Evolutionary conservation across 2,888 invertebrate genomes (phyloP), one percentile per base, ranked within the genome.

Genomic region (Gymnosoma rotundatum): DNA sequence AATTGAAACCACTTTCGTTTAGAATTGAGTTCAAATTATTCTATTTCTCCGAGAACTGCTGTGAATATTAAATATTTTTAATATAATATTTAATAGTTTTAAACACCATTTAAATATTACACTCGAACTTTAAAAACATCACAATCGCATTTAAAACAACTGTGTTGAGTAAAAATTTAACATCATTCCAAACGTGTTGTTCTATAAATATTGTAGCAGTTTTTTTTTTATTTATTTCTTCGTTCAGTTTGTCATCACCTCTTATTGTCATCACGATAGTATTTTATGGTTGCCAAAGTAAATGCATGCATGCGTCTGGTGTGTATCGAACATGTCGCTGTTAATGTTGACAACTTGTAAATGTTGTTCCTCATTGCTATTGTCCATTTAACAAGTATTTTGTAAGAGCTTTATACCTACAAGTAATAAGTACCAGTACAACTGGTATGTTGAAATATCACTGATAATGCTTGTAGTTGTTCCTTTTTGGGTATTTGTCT

Each of bases 261-360:
- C 69, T 84, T 69, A 84, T 84, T 76, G 78, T 69, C 76, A 63
- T 78, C 52, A 80, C 76, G 54, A 60, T 56, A 67, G 52, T 61
- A 50, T 21, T 52, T 18, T 67, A 18, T 32, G 16, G 32, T 14
- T 10, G 76, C 20, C 69, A 52, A 58, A 58, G 42, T 36, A 38
- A 45, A 48, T 38, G 36, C 42, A 42, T 69, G 61, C 16, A 36
- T 70, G 14, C 60, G 50, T 60, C 20, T 52, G n/a, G 42, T 56
- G 52, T 73, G 50, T 60, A 52, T 60, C 66, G 75, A 66, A 20
- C 58, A 75, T 66, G 58, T 82, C 58, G n/a, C 50, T 64, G 70
- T 70, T 66, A 64, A 58, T 78, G 78, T 75, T 75, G 74, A 81
- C 81, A 81, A 63, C 63, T 69, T 81, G 69, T 63, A 75, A 69